A percentile compares a stretch with the other conserved stretches of the same genome.
Conservation (phyloP, 2,888 invertebrate species). For the Tricholauxania praeusta region DNA sequence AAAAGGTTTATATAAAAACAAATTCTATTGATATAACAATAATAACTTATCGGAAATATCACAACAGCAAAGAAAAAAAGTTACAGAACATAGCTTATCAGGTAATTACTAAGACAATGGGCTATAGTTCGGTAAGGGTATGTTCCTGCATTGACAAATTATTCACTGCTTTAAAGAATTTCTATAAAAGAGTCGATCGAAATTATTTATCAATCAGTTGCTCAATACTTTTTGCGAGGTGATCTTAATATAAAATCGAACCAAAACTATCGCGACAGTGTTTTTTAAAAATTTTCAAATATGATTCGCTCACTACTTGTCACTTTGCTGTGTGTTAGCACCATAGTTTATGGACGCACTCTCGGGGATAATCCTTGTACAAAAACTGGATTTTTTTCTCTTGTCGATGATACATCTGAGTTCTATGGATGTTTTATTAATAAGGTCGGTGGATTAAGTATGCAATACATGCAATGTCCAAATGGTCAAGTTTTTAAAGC, state of each 20-base stretch:
- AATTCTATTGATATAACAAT: conserved; percentile 20
- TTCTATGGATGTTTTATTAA: conserved; percentile 51
- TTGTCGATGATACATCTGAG: conserved; percentile 46
- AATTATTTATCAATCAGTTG: conserved; percentile 52
- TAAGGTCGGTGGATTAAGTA: conserved; percentile 46
- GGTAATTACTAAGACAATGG: conserved; percentile 46
- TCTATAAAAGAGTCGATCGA: conserved; percentile 54
- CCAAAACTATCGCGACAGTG: conserved; percentile 6
- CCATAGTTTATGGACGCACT: conserved; percentile 8
- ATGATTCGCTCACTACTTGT: conserved; percentile 42
- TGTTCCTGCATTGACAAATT: not conserved
- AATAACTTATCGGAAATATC: not conserved
- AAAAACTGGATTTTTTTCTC: conserved; percentile 47
- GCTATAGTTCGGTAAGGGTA: conserved; percentile 21
- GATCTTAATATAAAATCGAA: conserved; percentile 12
- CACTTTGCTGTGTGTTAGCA: conserved; percentile 11
- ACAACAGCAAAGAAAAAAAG: not conserved
- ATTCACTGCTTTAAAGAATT: not conserved
- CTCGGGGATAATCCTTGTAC: conserved; percentile 43
- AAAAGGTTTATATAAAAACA: not conserved
- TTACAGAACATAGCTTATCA: conserved; percentile 48
- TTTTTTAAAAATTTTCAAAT: not conserved
- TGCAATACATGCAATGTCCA: conserved; percentile 48
- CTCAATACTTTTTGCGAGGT: conserved; percentile 18
- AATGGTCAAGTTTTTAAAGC: conserved; percentile 47